phyloP scores from a whole-genome alignment of 2,797 vertebrate species.

The Diplodus sargus region DNA sequence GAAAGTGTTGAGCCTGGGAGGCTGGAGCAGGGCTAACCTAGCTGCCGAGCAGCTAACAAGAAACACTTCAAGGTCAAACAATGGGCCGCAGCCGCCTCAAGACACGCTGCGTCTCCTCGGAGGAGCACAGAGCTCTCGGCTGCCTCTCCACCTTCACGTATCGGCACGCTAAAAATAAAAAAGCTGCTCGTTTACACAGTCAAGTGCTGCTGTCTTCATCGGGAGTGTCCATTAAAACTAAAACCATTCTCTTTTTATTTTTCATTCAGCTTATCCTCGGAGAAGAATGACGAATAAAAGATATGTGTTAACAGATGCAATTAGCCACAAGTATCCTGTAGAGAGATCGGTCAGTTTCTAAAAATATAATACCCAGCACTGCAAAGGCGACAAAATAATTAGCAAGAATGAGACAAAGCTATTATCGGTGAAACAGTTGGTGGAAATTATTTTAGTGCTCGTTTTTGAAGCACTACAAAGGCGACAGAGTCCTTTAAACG shows the following conservation, averaged over 20 bases:
- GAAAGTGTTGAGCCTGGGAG: slow-evolving; percentile 15
- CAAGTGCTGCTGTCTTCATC: not conserved
- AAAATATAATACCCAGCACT: slow-evolving; percentile 12
- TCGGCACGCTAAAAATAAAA: not conserved
- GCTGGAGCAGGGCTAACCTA: slow-evolving; percentile 21
- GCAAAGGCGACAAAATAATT: slow-evolving; percentile 16
- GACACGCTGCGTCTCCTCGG: slow-evolving; percentile 6
- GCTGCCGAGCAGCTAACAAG: slow-evolving; percentile 41
- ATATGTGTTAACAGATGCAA: not conserved
- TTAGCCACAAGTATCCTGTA: not conserved
- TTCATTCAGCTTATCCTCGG: slow-evolving; percentile 15
- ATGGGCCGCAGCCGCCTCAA: slow-evolving; percentile 53
- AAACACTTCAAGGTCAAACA: slow-evolving; percentile 84
- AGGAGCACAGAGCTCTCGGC: not conserved
- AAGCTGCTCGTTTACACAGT: not conserved
- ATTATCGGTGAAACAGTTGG: slow-evolving; percentile 20
- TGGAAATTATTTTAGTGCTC: slow-evolving; percentile 16
- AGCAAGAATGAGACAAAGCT: slow-evolving; percentile 9
- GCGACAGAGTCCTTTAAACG: slow-evolving; percentile 12
- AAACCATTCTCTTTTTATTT: slow-evolving; percentile 7
- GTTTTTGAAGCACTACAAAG: slow-evolving; percentile 20
- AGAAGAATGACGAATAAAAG: not conserved
- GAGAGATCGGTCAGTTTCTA: slow-evolving; percentile 12
- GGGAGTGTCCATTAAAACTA: not conserved
- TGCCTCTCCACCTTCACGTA: slow-evolving; percentile 5